phyloP scores from a whole-genome alignment of 2,888 invertebrate genomes.

The Parnassius mnemosyne region DNA sequence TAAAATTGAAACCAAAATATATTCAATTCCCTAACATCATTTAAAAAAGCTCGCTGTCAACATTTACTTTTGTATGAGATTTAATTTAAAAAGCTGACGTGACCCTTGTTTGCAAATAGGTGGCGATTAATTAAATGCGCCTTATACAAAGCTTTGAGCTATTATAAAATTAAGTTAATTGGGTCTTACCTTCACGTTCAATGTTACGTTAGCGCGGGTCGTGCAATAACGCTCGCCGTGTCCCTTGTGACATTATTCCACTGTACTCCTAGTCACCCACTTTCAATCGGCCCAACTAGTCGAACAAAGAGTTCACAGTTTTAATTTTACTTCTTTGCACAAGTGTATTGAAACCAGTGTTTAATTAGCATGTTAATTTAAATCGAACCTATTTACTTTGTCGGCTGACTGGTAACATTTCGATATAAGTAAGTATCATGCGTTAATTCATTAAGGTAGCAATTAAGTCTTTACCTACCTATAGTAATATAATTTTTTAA shows the following conservation, averaged over 20 bases:
- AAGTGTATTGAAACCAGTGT: slow-evolving; percentile 23
- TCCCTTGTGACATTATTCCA: slow-evolving; percentile 48
- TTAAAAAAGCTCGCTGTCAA: neutral
- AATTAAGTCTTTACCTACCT: neutral
- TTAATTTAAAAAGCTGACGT: neutral
- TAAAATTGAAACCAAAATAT: neutral
- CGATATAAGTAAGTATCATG: neutral
- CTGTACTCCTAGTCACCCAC: slow-evolving; percentile 64
- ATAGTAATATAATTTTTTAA: neutral
- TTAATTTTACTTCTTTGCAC: slow-evolving; percentile 35
- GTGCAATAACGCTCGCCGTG: slow-evolving; percentile 50
- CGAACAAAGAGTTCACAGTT: slow-evolving; percentile 58
- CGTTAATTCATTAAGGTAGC: neutral
- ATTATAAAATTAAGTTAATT: slow-evolving; percentile 61
- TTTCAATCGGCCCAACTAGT: slow-evolving; percentile 65
- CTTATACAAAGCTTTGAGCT: slow-evolving; percentile 33
- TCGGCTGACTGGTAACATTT: slow-evolving; percentile 12
- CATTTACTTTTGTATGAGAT: neutral
- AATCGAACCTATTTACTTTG: slow-evolving; percentile 25
- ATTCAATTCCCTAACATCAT: neutral
- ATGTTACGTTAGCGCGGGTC: slow-evolving; percentile 49
- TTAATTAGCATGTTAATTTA: slow-evolving; percentile 28
- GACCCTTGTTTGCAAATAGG: slow-evolving; percentile 16
- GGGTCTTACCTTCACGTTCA: slow-evolving; percentile 67
- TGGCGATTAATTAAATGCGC: slow-evolving; percentile 24